Conservation (phyloP, 2,888 invertebrate genomes). For the Drosophila subquinaria region DNA sequence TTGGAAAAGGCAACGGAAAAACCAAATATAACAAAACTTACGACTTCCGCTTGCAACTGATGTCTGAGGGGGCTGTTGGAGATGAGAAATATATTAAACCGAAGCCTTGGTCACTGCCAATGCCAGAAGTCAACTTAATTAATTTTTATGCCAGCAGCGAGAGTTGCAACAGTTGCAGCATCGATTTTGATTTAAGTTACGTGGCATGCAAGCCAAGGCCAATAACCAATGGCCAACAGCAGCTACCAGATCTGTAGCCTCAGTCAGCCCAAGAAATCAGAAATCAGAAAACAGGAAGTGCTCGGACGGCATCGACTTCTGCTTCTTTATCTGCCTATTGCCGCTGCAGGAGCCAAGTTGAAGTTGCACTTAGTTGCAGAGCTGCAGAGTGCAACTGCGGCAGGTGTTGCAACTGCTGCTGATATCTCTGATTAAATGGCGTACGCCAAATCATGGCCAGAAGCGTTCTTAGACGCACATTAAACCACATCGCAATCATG, state of each 20-base stretch:
- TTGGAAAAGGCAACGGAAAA: slow-evolving; percentile 52
- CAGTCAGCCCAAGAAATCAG: slow-evolving; percentile 6
- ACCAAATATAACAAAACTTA: slow-evolving; percentile 75
- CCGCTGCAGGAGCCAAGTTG: slow-evolving; percentile 71
- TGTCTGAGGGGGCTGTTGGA: slow-evolving; percentile 18
- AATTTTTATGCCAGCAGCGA: slow-evolving; percentile 72
- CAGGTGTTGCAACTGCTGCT: slow-evolving; percentile 68
- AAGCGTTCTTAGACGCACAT: slow-evolving; percentile 70
- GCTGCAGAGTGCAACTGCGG: slow-evolving; percentile 33
- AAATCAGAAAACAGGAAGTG: slow-evolving; percentile 51
- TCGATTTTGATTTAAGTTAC: slow-evolving; percentile 62
- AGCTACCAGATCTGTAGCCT: slow-evolving; percentile 38
- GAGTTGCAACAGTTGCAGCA: slow-evolving; percentile 28
- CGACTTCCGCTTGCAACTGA: slow-evolving; percentile 74
- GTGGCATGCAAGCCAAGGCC: slow-evolving; percentile 57
- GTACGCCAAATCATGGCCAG: slow-evolving; percentile 77
- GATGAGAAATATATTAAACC: background rate
- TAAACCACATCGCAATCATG: slow-evolving; percentile 46
- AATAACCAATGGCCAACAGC: slow-evolving; percentile 41
- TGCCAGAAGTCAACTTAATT: slow-evolving; percentile 83
- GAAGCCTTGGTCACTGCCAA: slow-evolving; percentile 55
- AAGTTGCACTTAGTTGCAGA: slow-evolving; percentile 9
- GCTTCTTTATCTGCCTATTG: slow-evolving; percentile 72
- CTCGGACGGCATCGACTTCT: slow-evolving; percentile 39
- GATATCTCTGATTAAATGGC: slow-evolving; percentile 80